Conservation (phyloP, 2,113 vertebrate genomes). For the Paradoxurus hermaphroditus region DNA sequence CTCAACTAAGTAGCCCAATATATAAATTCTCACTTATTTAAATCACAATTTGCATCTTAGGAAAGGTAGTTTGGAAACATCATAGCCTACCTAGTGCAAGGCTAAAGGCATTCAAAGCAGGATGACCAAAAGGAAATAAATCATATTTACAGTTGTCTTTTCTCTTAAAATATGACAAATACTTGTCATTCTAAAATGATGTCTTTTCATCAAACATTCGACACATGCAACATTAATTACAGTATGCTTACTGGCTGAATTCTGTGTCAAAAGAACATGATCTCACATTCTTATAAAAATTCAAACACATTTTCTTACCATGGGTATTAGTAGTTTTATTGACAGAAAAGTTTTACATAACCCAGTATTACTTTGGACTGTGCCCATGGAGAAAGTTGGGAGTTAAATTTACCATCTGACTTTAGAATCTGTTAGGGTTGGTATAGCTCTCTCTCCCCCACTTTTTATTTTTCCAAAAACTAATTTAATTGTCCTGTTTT, state of each 20-base stretch:
- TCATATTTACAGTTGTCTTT: background rate
- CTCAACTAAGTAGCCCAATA: background rate
- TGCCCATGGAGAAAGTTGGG: background rate
- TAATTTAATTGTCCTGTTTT: constrained; percentile 40
- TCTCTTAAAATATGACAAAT: background rate
- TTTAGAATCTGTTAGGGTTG: constrained; percentile 11
- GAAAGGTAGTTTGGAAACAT: background rate
- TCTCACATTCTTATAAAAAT: background rate
- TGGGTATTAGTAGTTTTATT: background rate
- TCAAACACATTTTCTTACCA: constrained; percentile 12
- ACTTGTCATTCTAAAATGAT: background rate
- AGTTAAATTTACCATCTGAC: constrained; percentile 14
- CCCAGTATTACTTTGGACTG: background rate
- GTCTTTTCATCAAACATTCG: constrained; percentile 6
- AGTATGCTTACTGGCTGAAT: background rate
- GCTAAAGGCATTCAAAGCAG: background rate
- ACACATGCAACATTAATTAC: background rate
- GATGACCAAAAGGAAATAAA: constrained; percentile 25
- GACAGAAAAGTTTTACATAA: constrained; percentile 18
- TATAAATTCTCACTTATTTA: background rate
- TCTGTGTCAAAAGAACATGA: background rate
- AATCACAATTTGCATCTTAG: background rate
- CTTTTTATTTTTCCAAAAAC: background rate
- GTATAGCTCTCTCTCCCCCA: background rate
- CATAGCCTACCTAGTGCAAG: background rate